Conservation (phyloP, 2,888 invertebrate species). For the Lamproptera curius region DNA sequence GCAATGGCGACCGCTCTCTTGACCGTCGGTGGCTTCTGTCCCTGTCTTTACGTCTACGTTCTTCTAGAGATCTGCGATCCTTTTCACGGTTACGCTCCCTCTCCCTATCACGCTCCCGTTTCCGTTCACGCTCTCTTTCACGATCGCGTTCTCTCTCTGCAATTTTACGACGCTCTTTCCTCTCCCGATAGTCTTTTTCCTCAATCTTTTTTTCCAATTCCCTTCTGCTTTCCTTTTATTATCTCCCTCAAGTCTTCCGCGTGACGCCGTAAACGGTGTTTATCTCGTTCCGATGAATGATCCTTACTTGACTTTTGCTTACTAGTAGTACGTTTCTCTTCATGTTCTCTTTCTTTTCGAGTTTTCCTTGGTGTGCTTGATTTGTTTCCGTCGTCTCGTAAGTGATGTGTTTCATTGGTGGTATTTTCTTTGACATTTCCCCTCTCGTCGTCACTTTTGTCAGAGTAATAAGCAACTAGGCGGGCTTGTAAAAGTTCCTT, state of each 20-base stretch:
- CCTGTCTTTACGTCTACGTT: constrained; percentile 34
- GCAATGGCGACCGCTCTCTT: constrained; percentile 33
- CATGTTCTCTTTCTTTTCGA: constrained; percentile 48
- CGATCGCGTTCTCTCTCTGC: constrained; percentile 47
- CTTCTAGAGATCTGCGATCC: constrained; percentile 41
- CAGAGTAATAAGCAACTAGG: constrained; percentile 86
- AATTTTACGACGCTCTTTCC: constrained; percentile 47
- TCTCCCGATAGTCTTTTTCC: constrained; percentile 57
- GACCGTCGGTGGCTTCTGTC: constrained; percentile 32
- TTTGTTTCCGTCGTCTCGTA: constrained; percentile 43
- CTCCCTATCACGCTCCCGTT: constrained; percentile 41
- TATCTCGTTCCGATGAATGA: constrained; percentile 43
- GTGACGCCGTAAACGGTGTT: constrained; percentile 44
- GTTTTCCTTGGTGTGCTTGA: constrained; percentile 68
- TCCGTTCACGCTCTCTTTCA: constrained; percentile 54
- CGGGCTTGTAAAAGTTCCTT: constrained; percentile 90
- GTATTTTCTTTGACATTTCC: constrained; percentile 35
- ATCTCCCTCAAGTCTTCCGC: constrained; percentile 65
- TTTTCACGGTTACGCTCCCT: constrained; percentile 33
- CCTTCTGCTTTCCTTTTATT: constrained; percentile 47
- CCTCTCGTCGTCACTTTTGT: constrained; percentile 77
- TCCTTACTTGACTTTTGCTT: constrained; percentile 62
- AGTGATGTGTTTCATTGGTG: constrained; percentile 64
- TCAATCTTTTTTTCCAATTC: constrained; percentile 46
- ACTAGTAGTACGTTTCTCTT: constrained; percentile 54